Base-by-base conservation (phyloP, 2,113 vertebrate species). In the Microcebus ravelobensis region DNA sequence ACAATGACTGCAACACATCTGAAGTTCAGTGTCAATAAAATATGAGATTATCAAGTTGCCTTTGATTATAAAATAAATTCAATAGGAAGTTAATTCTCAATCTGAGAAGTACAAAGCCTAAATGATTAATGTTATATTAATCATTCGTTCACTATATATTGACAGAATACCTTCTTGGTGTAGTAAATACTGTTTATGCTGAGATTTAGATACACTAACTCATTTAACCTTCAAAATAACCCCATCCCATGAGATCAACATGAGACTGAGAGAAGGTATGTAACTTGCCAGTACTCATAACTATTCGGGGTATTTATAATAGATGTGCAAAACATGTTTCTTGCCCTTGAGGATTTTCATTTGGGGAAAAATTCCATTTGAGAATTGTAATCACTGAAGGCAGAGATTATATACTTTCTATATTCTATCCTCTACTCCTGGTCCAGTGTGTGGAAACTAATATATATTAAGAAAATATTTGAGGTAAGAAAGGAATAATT, bases 31-130 rank as follows among this genome's bases (percentile, higher is more conserved):
- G 48, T 79, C 39, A 80, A 57, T 71, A 77, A 94, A 80, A 80
- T 67, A 77, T 79, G 67, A 91, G 73, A 52, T 79, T 39, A n/a
- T 36, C 70, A 36, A 87, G 39, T 80, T 86, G 45, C 39, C 50
- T 92, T 89, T 95, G 48, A 88, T 79, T 87, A 48, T 68, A 52
- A 95, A 85, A 68, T 23, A 31, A 74, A 45, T 65, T 68, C 55
- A 57, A 3, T 81, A 48, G 63, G n/a, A n/a, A 94, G 65, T 42
- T 88, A 76, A 59, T 73, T 96, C 68, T 85, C 73, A 83, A 34
- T 48, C 18, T 89, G 63, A n/a, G 92, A 96, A 74, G 14, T 12
- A 3, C 42, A 57, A 71, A 87, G n/a, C 31, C 70, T 25, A 88
- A 50, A 94, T 42, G 10, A 4, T 2, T 42, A 17, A 3, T 6